A percentile compares a stretch with the other conserved stretches of the same genome.
Conservation (phyloP, 2,797 vertebrate species). For the Danio albolineatus region DNA sequence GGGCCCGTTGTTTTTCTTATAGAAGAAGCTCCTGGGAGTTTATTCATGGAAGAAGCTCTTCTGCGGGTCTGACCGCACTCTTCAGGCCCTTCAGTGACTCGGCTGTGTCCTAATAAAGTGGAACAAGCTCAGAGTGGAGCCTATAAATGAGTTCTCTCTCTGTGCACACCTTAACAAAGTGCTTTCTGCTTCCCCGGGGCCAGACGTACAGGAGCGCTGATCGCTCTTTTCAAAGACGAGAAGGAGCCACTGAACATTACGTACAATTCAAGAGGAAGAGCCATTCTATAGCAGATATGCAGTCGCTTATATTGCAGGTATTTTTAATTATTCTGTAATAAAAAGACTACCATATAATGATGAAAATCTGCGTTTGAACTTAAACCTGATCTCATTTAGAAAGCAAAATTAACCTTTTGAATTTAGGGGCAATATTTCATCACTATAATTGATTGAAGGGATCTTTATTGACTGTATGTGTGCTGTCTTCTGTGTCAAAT, state of each 20-base stretch:
- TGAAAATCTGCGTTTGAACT: not conserved
- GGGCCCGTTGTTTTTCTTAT: slow-evolving; percentile 33
- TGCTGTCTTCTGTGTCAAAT: too few relatives aligned
- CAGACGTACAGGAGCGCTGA: slow-evolving; percentile 16
- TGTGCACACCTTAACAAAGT: slow-evolving; percentile 43
- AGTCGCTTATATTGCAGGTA: not conserved
- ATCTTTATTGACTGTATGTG: too few relatives aligned
- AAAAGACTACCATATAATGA: not conserved
- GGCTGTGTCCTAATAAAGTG: slow-evolving; percentile 48
- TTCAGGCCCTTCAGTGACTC: slow-evolving; percentile 44
- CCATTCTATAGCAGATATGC: not conserved
- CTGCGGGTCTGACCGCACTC: slow-evolving; percentile 26
- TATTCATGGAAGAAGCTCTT: slow-evolving; percentile 41
- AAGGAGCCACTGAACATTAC: slow-evolving; percentile 24
- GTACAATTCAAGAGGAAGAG: not conserved
- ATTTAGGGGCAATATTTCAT: too few relatives aligned
- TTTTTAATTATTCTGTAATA: not conserved
- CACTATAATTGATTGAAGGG: too few relatives aligned
- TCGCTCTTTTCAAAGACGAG: slow-evolving; percentile 17
- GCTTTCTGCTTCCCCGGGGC: slow-evolving; percentile 30
- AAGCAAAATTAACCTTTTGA: too few relatives aligned
- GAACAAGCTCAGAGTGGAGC: slow-evolving; percentile 51
- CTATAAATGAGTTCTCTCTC: slow-evolving; percentile 53
- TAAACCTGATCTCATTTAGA: too few relatives aligned
- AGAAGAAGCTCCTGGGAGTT: slow-evolving; percentile 40